phyloP scores from a whole-genome alignment of 1,140 invertebrate genomes.

The Orussus abietinus region DNA sequence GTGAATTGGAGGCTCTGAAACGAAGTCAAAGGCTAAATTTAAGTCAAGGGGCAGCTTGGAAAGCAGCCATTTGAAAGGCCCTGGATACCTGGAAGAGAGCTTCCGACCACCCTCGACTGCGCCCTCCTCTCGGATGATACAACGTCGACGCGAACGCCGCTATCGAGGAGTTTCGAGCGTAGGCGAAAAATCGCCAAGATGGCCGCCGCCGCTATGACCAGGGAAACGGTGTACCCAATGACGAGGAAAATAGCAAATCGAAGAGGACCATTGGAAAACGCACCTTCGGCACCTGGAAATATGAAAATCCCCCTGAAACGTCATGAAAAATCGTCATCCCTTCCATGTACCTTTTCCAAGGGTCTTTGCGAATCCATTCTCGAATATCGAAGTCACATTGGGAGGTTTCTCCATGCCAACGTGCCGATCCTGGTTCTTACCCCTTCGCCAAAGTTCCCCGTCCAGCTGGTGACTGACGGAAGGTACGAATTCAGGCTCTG shows the following conservation, averaged over 20 bases:
- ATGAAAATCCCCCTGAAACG: too few species aligned
- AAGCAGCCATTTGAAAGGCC: too few species aligned
- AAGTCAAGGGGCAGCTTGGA: too few species aligned
- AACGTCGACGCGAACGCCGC: too few species aligned
- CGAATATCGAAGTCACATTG: too few species aligned
- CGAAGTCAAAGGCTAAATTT: not conserved
- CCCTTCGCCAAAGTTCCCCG: too few species aligned
- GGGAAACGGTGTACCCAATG: conserved; percentile 43
- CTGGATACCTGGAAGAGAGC: conserved; percentile 23
- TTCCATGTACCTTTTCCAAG: conserved; percentile 28
- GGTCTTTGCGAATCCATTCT: conserved; percentile 38
- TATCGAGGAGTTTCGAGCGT: conserved; percentile 42
- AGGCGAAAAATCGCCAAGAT: conserved; percentile 44
- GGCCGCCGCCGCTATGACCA: conserved; percentile 41
- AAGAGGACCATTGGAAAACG: not conserved
- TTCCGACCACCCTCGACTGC: conserved; percentile 16
- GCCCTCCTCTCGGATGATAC: too few species aligned
- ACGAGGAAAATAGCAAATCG: conserved; percentile 21
- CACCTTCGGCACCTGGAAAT: not conserved
- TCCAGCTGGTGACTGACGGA: too few species aligned
- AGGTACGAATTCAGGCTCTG: too few species aligned
- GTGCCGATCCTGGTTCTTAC: too few species aligned
- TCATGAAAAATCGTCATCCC: too few species aligned
- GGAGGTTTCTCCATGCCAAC: too few species aligned
- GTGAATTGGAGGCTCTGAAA: not conserved